Evolutionary conservation across 1,140 invertebrate genomes (phyloP).

Genomic region (Cyphomyrmex costatus): DNA sequence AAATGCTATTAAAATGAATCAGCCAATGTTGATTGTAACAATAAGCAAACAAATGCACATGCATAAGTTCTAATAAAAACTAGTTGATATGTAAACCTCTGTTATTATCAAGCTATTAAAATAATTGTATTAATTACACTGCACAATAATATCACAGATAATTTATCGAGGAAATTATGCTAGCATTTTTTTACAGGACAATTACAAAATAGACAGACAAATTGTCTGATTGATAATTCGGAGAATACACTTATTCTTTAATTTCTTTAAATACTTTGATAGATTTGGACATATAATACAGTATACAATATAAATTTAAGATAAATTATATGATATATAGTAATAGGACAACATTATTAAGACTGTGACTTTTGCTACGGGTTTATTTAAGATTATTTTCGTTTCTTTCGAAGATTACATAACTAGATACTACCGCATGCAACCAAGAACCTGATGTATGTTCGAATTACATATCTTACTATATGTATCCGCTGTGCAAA

Average conservation of each 20-base stretch:
- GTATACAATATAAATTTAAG: not conserved
- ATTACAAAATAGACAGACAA: not conserved
- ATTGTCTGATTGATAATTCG: constrained; percentile 1
- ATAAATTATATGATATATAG: not conserved
- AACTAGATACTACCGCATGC: not conserved
- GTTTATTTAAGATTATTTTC: not conserved
- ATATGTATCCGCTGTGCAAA: not conserved
- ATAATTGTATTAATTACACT: not conserved
- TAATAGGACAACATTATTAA: not conserved
- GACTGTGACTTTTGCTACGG: not conserved
- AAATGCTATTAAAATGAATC: not conserved
- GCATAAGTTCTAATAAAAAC: too few relatives aligned
- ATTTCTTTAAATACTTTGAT: not conserved
- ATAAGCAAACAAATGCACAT: not conserved
- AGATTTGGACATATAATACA: not conserved
- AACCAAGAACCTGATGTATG: not conserved
- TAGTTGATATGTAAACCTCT: not conserved
- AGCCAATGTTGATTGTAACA: not conserved
- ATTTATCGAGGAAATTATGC: not conserved
- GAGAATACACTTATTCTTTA: not conserved
- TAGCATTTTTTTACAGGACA: not conserved
- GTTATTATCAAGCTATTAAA: not conserved
- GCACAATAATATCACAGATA: not conserved
- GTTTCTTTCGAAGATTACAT: not conserved
- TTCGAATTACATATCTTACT: not conserved